Evolutionary conservation across 1,140 invertebrate genomes (phyloP), one percentile per base, ranked within the genome.

Genomic region (Euglossa dilemma): DNA sequence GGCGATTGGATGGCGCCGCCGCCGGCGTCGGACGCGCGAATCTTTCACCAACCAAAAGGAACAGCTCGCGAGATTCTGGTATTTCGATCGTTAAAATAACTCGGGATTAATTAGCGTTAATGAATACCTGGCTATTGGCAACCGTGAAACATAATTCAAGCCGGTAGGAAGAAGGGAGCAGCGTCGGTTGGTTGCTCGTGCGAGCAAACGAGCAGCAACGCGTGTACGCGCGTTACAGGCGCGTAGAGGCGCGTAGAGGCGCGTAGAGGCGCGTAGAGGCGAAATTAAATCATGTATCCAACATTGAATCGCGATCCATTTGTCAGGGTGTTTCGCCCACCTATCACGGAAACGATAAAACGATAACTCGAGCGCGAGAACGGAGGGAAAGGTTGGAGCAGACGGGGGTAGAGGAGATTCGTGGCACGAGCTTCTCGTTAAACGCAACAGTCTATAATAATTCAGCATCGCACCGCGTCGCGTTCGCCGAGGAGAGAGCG

Each of bases 21-120:
- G n/a, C 8, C 3, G 8, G 20, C 20, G n/a, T n/a, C 36, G 36
- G 4, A 36, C 36, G 67, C 1, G 67, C 66, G 66, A 47, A 47
- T 20, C 12, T 14, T 47, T 43, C 14, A n/a, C 36, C 20, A 54
- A 6, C 47, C 28, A 54, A 84, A 87, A 56, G 59, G 47, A 57
- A 2, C 67, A 85, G 28, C 25, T 23, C 52, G n/a, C 6, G 52
- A 9, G n/a, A 75, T 77, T 79, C 18, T 56, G 56, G 47, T 52
- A 36, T 50, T 20, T 16, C 25, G 59, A 16, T 73, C 86, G 84
- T 90, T 84, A 89, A 91, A 91, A 92, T 74, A 90, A 83, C 81
- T 91, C 56, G 57, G 85, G 78, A 93, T 92, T 92, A 92, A 92
- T 93, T 93, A 93, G 78, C 90, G 85, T 90, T 91, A 92, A 92